These are phyloP conservation scores for Diabrotica balteata DNA, from an alignment of 2,888 invertebrate genomes.

Conservation along the genomic window DNA sequence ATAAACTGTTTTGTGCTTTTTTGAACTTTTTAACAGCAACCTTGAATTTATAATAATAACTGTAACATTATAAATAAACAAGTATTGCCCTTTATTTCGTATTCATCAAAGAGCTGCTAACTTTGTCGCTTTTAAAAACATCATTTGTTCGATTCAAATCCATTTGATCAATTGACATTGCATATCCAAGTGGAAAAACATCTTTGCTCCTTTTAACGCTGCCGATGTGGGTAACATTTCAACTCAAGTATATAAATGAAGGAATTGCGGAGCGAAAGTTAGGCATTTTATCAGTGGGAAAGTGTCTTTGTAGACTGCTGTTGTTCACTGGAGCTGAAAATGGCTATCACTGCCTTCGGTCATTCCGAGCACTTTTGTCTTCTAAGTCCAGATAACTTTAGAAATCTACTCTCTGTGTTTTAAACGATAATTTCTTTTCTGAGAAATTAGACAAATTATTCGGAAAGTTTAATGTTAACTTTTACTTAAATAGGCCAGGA, in stretches of 20 bases:
- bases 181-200: constrained; percentile 18
- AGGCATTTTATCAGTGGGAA: constrained; percentile 32
- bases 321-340: constrained; percentile 52
- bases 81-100: too few species aligned
- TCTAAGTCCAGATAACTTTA: constrained; percentile 40
- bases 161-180: constrained; percentile 14
- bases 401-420: constrained; percentile 34
- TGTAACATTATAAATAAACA: too few species aligned
- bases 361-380: constrained; percentile 46
- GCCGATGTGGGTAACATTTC: constrained; percentile 18
- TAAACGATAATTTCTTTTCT: constrained; percentile 37
- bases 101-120: neutral
- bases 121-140: neutral
- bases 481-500: constrained; percentile 1
- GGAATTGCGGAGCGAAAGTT: constrained; percentile 28
- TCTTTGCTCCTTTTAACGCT: constrained; percentile 11
- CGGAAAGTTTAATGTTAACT: constrained; percentile 15
- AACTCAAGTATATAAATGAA: constrained; percentile 26
- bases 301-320: constrained; percentile 43
- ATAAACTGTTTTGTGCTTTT: too few species aligned
- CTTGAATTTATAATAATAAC: too few species aligned
- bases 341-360: constrained; percentile 52
- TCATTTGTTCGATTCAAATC: constrained; percentile 4
- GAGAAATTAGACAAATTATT: constrained; percentile 21
- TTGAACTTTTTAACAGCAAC: too few species aligned